Base-by-base conservation (phyloP, 37 sponge, comb jelly and placozoan genomes). In the Halisarca cf. caerulea region DNA sequence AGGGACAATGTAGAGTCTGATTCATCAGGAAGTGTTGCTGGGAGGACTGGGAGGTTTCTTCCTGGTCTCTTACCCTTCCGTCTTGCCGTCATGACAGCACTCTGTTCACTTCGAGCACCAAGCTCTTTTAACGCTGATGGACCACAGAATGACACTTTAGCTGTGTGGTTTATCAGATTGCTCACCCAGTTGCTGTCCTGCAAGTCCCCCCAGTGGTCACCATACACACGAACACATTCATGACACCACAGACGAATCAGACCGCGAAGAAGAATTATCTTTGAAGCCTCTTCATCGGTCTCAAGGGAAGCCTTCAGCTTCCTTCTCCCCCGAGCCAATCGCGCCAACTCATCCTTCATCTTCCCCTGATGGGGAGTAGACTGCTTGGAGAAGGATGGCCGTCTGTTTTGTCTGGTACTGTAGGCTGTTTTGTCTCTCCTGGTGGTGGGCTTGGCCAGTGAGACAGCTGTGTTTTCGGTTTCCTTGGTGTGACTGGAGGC, bases 191-290 rank as follows among this genome's bases (percentile, higher is more conserved):
- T 20, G 38, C 61, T 32, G 36, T 94, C 94, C 39, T 68, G 82
- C 34, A 73, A 79, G 30, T 82, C 74, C 9, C 57, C 24, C 55
- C 74, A 61, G 28, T 89, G 71, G 74, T 94, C 94, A 25, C 83
- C 68, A 70, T 82, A 94, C 59, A 91, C 92, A 39, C 94, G 41
- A 8, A 89, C 86, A 44, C 32, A 55, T 60, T 94, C 94, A 69
- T 94, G 89, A 54, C 92, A 90, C 94, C 94, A 94, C 30, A 94
- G 68, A 11, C 94, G 66, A 4, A 91, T 60, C 57, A 91, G 0
- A 24, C 45, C 62, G 14, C 91, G 58, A 17, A 90, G 43, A 7
- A 81, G 82, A 37, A 47, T 30, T 18, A 75, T 60, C 51, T 75
- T 71, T 4, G 41, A 17, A 0, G 24, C 41, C 38, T 85, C 79